Base-by-base conservation (phyloP, 2,888 invertebrate genomes). In the Diadromus collaris region DNA sequence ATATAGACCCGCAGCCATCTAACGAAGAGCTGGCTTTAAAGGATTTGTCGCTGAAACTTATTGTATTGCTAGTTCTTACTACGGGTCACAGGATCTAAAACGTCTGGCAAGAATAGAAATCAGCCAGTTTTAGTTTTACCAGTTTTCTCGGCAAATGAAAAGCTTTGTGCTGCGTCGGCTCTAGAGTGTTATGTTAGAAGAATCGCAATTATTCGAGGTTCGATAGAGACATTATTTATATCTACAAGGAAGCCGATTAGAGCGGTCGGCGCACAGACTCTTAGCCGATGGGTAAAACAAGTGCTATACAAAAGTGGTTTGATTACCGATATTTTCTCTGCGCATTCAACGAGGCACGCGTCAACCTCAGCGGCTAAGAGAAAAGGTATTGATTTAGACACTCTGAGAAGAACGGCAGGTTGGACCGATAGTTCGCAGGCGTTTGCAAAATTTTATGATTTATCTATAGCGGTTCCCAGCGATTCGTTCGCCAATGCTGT, bases 41-140 rank as follows among this genome's bases (percentile, higher is more conserved):
- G 32, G 32, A 58, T 16, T 16, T 80, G 41, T 56, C 80, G 6
- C 61, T 32, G 67, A 80, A 83, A 58, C 71, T 82, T 41, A 71
- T 71, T n/a, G 68, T 64, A 32, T 63, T 82, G 56, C 38, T 82
- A 7, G 74, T 79, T 16, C 70, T 83, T 3, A 67, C 69, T n/a
- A 71, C 61, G 24, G 61, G 61, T 21, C 61, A 71, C 24, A 48
- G 48, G 34, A 61, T 71, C 61, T 38, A 61, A 78, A 27, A 78
- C 69, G 5, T 80, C 82, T 9, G 38, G 51, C 1, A 44, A 46
- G 10, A 67, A 63, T n/a, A 71, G 54, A 34, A 56, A n/a, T 1
- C 81, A 82, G 77, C 79, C 80, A 1, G 16, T 44, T 24, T 56
- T 80, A 34, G 41, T 64, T 38, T 34, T 83, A 16, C 79, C 77